Percentiles rank a stretch among this genome's conserved stretches.
phyloP scores from a whole-genome alignment of 53 echinoderm and acorn worm species.

The Paracentrotus lividus region DNA sequence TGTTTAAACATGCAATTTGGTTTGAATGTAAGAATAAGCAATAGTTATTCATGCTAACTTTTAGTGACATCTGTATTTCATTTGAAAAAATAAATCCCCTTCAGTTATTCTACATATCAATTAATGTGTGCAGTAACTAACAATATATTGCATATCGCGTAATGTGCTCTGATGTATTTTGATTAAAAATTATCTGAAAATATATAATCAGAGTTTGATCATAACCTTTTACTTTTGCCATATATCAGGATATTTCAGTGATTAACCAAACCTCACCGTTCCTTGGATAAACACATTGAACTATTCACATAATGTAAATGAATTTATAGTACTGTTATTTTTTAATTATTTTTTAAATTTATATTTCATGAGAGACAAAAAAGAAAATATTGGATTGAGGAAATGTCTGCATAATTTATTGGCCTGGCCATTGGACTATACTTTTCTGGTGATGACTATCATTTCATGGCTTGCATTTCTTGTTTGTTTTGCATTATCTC shows the following conservation, averaged over 20 bases:
- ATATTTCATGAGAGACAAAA: background rate
- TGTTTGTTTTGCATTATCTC: slow-evolving; percentile 30
- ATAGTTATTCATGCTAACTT: background rate
- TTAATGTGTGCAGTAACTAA: background rate
- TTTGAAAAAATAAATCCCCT: no score
- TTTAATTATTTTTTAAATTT: background rate
- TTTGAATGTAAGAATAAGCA: background rate
- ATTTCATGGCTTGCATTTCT: slow-evolving; percentile 7
- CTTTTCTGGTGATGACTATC: background rate
- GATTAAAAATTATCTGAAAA: no score
- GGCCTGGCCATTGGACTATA: background rate
- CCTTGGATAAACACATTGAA: no score
- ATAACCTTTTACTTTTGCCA: no score
- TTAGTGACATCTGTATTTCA: background rate
- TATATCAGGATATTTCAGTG: no score
- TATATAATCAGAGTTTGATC: no score
- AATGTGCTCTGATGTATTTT: no score
- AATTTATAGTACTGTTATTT: background rate
- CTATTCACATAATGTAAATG: no score
- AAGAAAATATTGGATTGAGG: background rate
- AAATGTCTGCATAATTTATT: background rate
- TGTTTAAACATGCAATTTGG: background rate
- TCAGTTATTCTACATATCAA: no score
- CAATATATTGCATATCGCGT: background rate
- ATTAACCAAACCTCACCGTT: no score